Percentiles rank a stretch among this genome's conserved stretches.
Evolutionary conservation across 2,113 vertebrate species (phyloP).

Genomic region (Cathartes aura): DNA sequence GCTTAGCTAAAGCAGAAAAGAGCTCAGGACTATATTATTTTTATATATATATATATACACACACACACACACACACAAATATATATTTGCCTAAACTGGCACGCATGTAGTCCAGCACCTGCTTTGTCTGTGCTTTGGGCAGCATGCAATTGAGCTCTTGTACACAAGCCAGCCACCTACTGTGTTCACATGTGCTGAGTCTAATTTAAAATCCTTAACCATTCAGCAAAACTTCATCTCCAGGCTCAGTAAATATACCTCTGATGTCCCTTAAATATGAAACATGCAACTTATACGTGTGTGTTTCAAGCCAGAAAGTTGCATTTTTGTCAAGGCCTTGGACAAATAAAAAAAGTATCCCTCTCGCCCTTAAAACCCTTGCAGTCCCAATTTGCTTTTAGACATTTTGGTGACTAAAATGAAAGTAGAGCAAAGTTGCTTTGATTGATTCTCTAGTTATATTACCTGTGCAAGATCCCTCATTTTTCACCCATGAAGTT

Average conservation of each 20-base stretch:
- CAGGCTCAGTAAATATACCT: background rate
- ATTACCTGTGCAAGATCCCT: background rate
- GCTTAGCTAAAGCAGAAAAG: background rate
- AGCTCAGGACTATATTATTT: background rate
- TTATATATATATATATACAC: too few species aligned
- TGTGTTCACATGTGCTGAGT: background rate
- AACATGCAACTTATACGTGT: fast-evolving
- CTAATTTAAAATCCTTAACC: background rate
- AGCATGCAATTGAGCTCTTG: background rate
- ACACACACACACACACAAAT: fast-evolving
- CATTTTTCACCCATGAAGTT: background rate
- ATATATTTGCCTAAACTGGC: background rate
- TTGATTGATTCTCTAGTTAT: background rate
- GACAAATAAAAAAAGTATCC: background rate
- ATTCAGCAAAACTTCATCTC: background rate
- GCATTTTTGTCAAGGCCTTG: background rate
- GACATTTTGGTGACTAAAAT: background rate
- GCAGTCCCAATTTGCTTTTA: background rate
- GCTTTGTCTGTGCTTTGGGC: background rate
- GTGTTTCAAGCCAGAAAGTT: background rate
- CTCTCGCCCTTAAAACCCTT: background rate
- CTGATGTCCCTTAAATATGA: background rate
- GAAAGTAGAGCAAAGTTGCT: background rate
- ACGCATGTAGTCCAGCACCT: background rate
- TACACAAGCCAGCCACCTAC: background rate